Evolutionary conservation across 1,140 invertebrate species (phyloP), one percentile per base, ranked within the genome.

Genomic region (Cyclina sinensis): DNA sequence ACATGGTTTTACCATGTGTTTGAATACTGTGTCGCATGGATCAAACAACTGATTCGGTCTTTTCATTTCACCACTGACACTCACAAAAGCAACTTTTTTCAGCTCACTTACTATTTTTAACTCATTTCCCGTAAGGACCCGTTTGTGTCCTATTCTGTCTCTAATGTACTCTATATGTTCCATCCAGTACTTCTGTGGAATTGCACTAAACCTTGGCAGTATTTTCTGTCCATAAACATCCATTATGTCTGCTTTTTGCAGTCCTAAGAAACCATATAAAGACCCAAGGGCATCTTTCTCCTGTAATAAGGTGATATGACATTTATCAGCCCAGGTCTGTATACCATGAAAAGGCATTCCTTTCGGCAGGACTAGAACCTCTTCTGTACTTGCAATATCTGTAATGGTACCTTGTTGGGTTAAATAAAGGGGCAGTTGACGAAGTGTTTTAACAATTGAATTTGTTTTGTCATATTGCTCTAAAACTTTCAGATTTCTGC

Each of bases 331-430:
- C 76, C 74, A 87, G 4, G 0, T 32, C 32, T 87, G 43, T 39
- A 87, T 62, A 39, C 85, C 85, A 65, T 37, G 59, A 30, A 73
- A 68, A 12, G 76, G 85, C 59, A 87, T 65, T 51, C 30, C 59
- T 80, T 48, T 35, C n/a, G 74, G 74, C 16, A 80, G 24, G 27
- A 83, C 46, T 1, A 83, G 37, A 4, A 83, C 62, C 7, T 83
- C 30, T 83, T 48, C 27, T 16, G 7, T 30, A 21, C 24, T 32
- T 12, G 79, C 51, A 62, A 68, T 37, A 51, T 37, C 46, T 54
- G 46, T 80, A 37, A 35, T 16, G 32, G 62, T 76, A n/a, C 76
- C 76, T 37, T 79, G 59, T 54, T 43, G 24, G 12, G 74, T 80
- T 51, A 70, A 0, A 80, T 59, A 80, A 48, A 87, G 30, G 0